Conservation (phyloP, 92 coral and sea anemone genomes). For the Zoanthus sociatus region DNA sequence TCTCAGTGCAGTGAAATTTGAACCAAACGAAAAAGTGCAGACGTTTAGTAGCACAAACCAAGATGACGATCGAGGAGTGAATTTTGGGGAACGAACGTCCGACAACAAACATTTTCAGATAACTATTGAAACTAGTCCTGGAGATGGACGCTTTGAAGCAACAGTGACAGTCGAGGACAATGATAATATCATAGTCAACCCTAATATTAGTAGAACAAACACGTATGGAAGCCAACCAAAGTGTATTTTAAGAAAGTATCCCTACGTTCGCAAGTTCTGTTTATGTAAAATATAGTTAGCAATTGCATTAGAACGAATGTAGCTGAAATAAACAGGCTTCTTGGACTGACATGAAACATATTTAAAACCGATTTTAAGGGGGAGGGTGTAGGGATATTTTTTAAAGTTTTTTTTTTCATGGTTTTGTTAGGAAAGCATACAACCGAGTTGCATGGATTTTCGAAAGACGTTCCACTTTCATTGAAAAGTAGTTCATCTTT, state of each 20-base stretch:
- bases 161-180: constrained; percentile 57
- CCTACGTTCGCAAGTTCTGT: constrained; percentile 82
- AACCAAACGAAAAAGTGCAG: constrained; percentile 80
- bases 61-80: constrained; percentile 71
- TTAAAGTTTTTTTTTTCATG: no score
- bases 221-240: constrained; percentile 83
- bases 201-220: constrained; percentile 86
- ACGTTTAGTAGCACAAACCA: constrained; percentile 76
- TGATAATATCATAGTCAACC: constrained; percentile 68
- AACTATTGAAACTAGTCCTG: constrained; percentile 78
- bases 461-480: no score
- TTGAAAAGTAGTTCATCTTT: no score
- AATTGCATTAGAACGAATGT: no score
- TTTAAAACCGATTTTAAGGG: no score
- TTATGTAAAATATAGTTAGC: constrained; percentile 54
- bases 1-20: constrained; percentile 62
- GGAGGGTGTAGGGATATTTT: no score
- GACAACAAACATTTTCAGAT: constrained; percentile 73
- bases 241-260: constrained; percentile 71
- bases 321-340: no score
- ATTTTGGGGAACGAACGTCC: constrained; percentile 67
- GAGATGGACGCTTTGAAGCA: constrained; percentile 81
- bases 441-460: no score
- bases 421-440: no score
- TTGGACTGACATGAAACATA: no score